Conservation (phyloP, 2,797 vertebrate species). For the Decapterus maruadsi region DNA sequence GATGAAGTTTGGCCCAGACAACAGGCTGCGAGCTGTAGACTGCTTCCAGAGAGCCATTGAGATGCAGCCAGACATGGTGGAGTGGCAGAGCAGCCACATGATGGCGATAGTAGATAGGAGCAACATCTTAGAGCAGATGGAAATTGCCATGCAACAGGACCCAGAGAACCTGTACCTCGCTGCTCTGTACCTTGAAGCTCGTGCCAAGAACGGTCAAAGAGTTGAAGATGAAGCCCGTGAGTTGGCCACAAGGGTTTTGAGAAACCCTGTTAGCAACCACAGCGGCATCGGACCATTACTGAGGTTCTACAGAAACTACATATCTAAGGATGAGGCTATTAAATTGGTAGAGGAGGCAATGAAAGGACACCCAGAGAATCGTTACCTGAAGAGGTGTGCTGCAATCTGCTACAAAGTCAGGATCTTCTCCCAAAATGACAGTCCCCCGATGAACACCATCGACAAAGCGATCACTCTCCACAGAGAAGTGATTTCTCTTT, state of each 20-base stretch:
- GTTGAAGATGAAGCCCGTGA: too few species aligned
- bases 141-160: constrained; percentile 59
- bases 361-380: too few species aligned
- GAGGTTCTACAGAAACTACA: background rate
- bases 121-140: constrained; percentile 52
- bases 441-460: too few species aligned
- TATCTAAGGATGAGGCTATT: constrained; percentile 49
- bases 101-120: constrained; percentile 27
- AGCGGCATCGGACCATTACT: constrained; percentile 57
- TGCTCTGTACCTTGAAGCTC: constrained; percentile 46
- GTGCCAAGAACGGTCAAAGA: constrained; percentile 5
- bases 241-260: constrained; percentile 28
- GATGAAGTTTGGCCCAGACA: too few species aligned
- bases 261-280: constrained; percentile 64
- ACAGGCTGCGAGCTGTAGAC: too few species aligned
- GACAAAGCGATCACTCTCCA: too few species aligned
- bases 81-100: constrained; percentile 71
- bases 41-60: too few species aligned
- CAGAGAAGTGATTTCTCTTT: too few species aligned
- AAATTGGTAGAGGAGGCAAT: constrained; percentile 16
- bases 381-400: too few species aligned
- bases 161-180: constrained; percentile 70
- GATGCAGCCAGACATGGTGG: constrained; percentile 25
- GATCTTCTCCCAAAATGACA: too few species aligned
- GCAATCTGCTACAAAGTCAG: too few species aligned